phyloP scores from a whole-genome alignment of 2,888 invertebrate genomes.

The Cabera pusaria region DNA sequence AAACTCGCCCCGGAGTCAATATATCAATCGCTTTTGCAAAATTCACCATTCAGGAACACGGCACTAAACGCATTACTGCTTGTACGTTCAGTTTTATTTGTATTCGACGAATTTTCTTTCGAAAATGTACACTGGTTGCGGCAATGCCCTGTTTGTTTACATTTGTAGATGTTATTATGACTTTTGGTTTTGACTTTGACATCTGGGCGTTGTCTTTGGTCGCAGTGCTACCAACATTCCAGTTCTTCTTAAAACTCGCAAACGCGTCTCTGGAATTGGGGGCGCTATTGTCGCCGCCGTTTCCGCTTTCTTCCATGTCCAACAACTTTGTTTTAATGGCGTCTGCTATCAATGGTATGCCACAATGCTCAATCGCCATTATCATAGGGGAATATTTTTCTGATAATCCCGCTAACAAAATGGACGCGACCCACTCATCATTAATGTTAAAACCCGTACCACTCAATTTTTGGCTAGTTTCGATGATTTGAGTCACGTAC shows the following conservation, averaged over 20 bases:
- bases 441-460: constrained; percentile 31
- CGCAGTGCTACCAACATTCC: too few species aligned
- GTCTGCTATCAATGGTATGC: constrained; percentile 25
- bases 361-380: constrained; percentile 9
- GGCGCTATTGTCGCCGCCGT: constrained; percentile 14
- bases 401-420: constrained; percentile 16
- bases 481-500: constrained; percentile 27
- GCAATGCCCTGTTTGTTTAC: constrained; percentile 13
- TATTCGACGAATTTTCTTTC: background rate
- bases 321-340: constrained; percentile 29
- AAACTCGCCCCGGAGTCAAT: constrained; percentile 1
- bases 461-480: constrained; percentile 30
- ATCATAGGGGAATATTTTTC: constrained; percentile 26
- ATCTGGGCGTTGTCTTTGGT: too few species aligned
- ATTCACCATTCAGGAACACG: background rate
- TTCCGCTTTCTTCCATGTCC: constrained; percentile 27
- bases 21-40: background rate
- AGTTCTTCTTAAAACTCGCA: background rate
- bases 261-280: constrained; percentile 16
- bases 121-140: constrained; percentile 1
- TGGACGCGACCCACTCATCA: constrained; percentile 34
- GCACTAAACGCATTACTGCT: constrained; percentile 1
- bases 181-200: background rate
- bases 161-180: constrained; percentile 3
- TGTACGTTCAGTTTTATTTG: background rate